Evolutionary conservation across 2,113 vertebrate genomes (phyloP), one percentile per base, ranked within the genome.

Genomic region (Nycticebus coucang): DNA sequence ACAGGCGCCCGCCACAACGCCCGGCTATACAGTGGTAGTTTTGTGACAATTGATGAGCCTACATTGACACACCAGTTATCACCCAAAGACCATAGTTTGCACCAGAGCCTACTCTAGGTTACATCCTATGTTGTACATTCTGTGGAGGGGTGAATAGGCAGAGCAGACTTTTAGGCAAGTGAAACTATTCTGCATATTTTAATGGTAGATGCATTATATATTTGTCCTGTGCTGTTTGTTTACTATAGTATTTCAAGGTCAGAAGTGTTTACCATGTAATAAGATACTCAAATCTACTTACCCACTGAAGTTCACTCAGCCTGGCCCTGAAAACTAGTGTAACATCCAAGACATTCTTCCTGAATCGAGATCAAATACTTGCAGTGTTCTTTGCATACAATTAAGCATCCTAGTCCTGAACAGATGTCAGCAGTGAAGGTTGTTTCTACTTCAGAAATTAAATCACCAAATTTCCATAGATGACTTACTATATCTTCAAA

Each of bases 371-470:
- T 26, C 45, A 45, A 87, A 72, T 30, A 96, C 30, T 84, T 92
- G 15, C 4, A 41, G 9, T 45, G 2, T 66, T 83, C 68, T 75
- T 87, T 83, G 4, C 21, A 78, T 69, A 26, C 7, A 55, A 83
- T 87, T 45, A 41, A 87, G 30, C 62, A 24, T 50, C 69, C 68
- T 37, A 85, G 68, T 83, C 30, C 72, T 74, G n/a, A 92, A 89
- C 68, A 74, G 75, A 24, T 50, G 59, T 77, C 53, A 89, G 69
- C 50, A 85, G 33, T 35, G 72, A 97, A 79, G 72, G 35, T 17
- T 78, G 26, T 62, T 77, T 95, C 81, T 80, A 94, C 33, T 94
- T 81, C 60, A 91, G 37, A 77, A 93, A 85, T 53, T 26, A 85
- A 30, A 80, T 80, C 66, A 96, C 55, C 19, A 85, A 95, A 35